Evolutionary conservation across 2,888 invertebrate genomes (phyloP), one percentile per base, ranked within the genome.

Genomic region (Pharmacophagus antenor): DNA sequence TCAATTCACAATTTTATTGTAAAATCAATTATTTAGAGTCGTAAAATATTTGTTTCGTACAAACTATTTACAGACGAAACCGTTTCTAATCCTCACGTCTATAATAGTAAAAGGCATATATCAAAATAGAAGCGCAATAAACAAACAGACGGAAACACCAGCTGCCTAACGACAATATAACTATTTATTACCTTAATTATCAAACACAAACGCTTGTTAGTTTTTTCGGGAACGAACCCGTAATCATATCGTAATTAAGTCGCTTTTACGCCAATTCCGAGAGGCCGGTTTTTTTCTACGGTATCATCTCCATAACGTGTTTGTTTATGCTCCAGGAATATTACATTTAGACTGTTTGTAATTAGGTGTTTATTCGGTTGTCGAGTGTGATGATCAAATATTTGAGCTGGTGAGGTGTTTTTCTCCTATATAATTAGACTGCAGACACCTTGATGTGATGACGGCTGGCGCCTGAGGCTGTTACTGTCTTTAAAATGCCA

Each of bases 221-320:
- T 84, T 84, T 85, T 82, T 76, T 81, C 73, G 76, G 72, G 69
- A 78, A 74, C 77, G 77, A 82, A 86, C 88, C 88, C 84, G 77
- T 85, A 88, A 90, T 90, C 88, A 88, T 88, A 81, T 80, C 74
- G 79, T 84, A 88, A 90, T 89, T 88, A 88, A 84, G 74, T 73
- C 72, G 79, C 88, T 89, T 89, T 88, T 88, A 88, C 88, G 89
- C 90, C 86, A 89, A 88, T 89, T 84, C 80, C 69, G 66, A 61
- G 65, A 70, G 67, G 66, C 66, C 64, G 62, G 64, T 78, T 70
- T 71, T 68, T 66, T 66, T 58, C 64, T 67, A 65, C 68, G 64
- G 65, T 65, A 65, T 72, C 69, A 68, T 70, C 62, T 75, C 69
- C 65, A 67, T 76, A 78, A 78, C 76, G 71, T 74, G 67, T 57